Percentiles rank a stretch among this genome's conserved stretches.
Conservation (phyloP, 2,888 invertebrate species). For the Peribatodes rhomboidaria region DNA sequence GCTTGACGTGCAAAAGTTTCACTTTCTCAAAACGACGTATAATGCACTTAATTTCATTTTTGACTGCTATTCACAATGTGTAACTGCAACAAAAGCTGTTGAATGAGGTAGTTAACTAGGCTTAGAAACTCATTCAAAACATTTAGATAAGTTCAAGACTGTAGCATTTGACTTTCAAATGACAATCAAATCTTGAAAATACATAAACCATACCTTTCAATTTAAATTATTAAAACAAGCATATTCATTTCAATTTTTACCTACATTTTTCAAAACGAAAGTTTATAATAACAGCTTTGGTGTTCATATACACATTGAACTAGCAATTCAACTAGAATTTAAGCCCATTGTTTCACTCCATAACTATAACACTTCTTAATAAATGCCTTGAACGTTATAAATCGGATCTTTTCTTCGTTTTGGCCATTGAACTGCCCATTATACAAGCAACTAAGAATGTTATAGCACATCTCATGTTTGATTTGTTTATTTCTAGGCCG, state of each 20-base stretch:
- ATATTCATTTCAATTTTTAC: too few relatives aligned
- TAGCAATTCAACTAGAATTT: neutral
- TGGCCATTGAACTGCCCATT: neutral
- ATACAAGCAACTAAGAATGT: neutral
- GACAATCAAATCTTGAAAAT: neutral
- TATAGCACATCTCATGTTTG: neutral
- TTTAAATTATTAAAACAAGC: neutral
- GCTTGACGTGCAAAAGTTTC: conserved; percentile 26
- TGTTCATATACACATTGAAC: neutral
- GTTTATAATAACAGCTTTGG: too few relatives aligned
- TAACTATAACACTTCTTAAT: too few relatives aligned
- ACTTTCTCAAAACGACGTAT: conserved; percentile 45
- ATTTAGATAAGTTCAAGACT: neutral
- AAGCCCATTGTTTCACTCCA: too few relatives aligned
- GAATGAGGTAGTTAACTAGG: conserved; percentile 18
- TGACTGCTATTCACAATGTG: conserved; percentile 31
- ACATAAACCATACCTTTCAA: neutral
- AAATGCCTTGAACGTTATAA: too few relatives aligned
- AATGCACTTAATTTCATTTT: conserved; percentile 37
- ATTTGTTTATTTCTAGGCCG: conserved; percentile 84
- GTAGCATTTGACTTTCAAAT: neutral
- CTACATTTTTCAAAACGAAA: too few relatives aligned
- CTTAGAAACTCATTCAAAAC: conserved; percentile 23
- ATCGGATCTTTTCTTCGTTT: neutral
- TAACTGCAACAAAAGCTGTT: conserved; percentile 28